Conservation (phyloP, 2,797 vertebrate genomes). For the Falco rusticolus region DNA sequence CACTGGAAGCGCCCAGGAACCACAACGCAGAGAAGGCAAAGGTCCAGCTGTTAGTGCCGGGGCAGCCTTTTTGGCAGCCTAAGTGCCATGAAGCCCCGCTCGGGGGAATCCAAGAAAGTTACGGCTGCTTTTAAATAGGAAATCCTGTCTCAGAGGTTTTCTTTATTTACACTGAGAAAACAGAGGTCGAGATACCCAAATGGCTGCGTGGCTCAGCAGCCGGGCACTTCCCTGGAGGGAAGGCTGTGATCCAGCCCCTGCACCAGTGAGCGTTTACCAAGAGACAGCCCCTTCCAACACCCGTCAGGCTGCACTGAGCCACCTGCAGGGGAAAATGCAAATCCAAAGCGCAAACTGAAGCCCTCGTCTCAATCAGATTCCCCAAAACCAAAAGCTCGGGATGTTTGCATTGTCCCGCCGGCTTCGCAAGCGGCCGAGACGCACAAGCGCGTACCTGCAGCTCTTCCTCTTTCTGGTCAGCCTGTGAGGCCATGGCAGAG, state of each 20-base stretch:
- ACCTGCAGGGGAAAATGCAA: not conserved
- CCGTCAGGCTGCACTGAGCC: not conserved
- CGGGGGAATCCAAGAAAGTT: not conserved
- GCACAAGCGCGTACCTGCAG: constrained; percentile 71
- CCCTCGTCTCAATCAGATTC: not conserved
- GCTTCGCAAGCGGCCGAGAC: fast-evolving
- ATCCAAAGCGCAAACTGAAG: not conserved
- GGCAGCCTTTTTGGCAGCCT: not conserved
- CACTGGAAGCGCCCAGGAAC: not conserved
- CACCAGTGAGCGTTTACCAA: not conserved
- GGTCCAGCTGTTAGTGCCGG: not conserved
- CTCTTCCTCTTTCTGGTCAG: constrained; percentile 95
- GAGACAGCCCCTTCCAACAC: not conserved
- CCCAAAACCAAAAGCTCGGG: not conserved
- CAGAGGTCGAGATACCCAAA: not conserved
- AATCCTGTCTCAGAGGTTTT: not conserved
- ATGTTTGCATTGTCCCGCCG: not conserved
- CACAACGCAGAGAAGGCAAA: not conserved
- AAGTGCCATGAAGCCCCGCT: not conserved
- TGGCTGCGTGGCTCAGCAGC: not conserved
- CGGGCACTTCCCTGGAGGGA: not conserved
- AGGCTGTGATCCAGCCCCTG: not conserved
- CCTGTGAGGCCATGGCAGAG: constrained; percentile 95
- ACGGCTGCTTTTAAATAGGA: not conserved
- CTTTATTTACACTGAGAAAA: not conserved